Evolutionary conservation across 2,888 invertebrate species (phyloP).

Genomic region (Norana najaformis): DNA sequence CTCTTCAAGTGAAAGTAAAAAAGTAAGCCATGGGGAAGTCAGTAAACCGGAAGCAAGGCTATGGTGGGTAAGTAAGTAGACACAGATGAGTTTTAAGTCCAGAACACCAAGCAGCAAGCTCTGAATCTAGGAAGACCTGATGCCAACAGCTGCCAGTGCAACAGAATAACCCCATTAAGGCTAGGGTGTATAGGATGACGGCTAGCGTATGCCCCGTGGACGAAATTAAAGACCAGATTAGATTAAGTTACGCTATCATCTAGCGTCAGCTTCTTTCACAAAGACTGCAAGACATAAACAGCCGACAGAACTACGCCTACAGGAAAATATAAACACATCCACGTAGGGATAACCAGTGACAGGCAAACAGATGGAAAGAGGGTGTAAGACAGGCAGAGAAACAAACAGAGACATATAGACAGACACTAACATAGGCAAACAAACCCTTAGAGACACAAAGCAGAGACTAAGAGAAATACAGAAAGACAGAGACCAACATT

Average conservation of each 20-base stretch:
- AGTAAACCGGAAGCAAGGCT: neutral
- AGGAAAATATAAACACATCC: neutral
- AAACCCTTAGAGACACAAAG: neutral
- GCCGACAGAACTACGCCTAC: neutral
- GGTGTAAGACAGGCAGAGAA: no score
- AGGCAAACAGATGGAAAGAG: no score
- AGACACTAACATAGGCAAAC: no score
- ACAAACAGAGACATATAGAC: no score
- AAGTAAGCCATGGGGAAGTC: neutral
- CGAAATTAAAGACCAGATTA: neutral
- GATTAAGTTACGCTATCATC: slow-evolving; percentile 6
- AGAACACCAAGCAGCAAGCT: neutral
- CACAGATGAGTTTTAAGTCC: neutral
- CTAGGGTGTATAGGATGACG: neutral
- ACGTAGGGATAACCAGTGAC: neutral
- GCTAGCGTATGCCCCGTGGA: neutral
- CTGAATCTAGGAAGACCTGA: neutral
- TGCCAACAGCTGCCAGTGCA: neutral
- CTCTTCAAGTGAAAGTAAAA: neutral
- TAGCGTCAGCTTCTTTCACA: neutral
- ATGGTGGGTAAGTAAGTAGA: neutral
- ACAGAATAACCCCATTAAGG: neutral
- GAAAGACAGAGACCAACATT: neutral
- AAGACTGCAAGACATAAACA: neutral
- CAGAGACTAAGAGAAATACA: neutral